Evolutionary conservation across 2,113 vertebrate species (phyloP).

Genomic region (Ovis aries): DNA sequence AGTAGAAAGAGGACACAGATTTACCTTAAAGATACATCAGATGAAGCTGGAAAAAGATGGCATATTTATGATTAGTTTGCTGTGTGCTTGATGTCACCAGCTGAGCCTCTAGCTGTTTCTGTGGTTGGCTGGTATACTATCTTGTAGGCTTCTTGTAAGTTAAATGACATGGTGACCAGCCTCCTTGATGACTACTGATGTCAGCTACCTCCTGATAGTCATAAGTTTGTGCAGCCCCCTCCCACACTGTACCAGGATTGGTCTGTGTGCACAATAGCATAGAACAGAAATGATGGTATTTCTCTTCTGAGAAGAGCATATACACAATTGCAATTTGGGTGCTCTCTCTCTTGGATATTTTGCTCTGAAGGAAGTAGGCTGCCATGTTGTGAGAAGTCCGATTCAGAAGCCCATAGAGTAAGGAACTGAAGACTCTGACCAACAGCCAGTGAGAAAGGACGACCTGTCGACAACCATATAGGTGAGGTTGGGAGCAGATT

Average conservation of each 20-base stretch:
- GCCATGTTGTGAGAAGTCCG: background rate
- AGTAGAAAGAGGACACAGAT: background rate
- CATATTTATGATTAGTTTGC: background rate
- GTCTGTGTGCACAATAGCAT: background rate
- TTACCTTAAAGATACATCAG: background rate
- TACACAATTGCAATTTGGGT: background rate
- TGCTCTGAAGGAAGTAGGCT: background rate
- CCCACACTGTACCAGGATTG: background rate
- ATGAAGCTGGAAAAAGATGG: background rate
- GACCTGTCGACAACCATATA: background rate
- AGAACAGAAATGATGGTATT: background rate
- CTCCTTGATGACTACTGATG: background rate
- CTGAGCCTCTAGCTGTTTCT: background rate
- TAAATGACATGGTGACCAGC: background rate
- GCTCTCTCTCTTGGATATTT: background rate
- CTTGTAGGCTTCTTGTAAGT: background rate
- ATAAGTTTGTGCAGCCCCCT: background rate
- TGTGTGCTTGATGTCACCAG: background rate
- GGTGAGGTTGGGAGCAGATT: background rate
- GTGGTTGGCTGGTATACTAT: background rate
- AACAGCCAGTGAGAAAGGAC: background rate
- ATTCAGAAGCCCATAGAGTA: background rate
- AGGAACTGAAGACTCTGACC: background rate
- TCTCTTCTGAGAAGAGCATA: background rate
- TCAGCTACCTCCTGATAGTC: background rate